Evolutionary conservation across 2,888 invertebrate species (phyloP).

Genomic region (Heliothis peltigera): DNA sequence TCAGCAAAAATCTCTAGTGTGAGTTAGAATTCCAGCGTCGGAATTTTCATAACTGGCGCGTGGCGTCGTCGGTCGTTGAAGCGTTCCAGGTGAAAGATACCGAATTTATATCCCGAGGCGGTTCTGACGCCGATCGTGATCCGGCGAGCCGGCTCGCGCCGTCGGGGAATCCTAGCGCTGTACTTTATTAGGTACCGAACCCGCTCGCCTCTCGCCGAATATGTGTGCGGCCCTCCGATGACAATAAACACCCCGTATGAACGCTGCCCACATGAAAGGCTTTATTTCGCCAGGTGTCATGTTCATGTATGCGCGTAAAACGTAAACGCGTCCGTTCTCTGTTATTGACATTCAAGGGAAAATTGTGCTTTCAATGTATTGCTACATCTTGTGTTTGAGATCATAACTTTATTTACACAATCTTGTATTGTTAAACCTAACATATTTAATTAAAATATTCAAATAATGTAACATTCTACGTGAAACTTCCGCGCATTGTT

Average conservation of each 20-base stretch:
- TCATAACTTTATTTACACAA: constrained; percentile 13
- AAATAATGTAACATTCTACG: neutral
- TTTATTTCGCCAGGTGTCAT: constrained; percentile 80
- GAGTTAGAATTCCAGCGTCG: constrained; percentile 84
- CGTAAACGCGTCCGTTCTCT: constrained; percentile 68
- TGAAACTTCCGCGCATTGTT: neutral
- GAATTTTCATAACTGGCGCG: constrained; percentile 88
- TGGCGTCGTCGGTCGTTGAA: constrained; percentile 75
- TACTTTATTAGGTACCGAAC: constrained; percentile 78
- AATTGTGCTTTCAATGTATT: constrained; percentile 55
- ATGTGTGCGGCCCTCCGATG: constrained; percentile 74
- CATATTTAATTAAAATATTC: neutral
- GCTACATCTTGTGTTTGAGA: constrained; percentile 31
- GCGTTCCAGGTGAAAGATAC: constrained; percentile 83
- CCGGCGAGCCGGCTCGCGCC: constrained; percentile 60
- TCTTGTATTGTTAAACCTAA: neutral
- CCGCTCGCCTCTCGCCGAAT: constrained; percentile 71
- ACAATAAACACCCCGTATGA: constrained; percentile 78
- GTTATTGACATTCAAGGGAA: constrained; percentile 69
- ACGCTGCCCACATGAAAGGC: constrained; percentile 76
- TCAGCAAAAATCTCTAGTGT: constrained; percentile 87
- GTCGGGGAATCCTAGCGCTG: constrained; percentile 69
- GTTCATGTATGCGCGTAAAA: constrained; percentile 75
- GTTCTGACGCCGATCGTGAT: constrained; percentile 72
- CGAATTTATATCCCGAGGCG: constrained; percentile 81